phyloP scores from a whole-genome alignment of 1,140 invertebrate species.

The Lepidotrigona ventralis region DNA sequence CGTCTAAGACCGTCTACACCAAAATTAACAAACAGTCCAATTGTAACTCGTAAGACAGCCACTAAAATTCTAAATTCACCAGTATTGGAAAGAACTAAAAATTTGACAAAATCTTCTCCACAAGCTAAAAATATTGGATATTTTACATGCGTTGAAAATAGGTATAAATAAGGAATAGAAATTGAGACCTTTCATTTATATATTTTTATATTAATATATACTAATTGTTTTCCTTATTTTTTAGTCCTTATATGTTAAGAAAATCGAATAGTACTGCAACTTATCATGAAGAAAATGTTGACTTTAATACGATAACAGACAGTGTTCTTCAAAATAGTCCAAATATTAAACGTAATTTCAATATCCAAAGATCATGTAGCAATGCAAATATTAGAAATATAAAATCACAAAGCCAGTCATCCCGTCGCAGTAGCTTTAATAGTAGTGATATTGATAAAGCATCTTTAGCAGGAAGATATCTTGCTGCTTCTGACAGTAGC shows the following conservation, averaged over 20 bases:
- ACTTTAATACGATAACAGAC: slow-evolving; percentile 49
- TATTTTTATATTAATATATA: not conserved
- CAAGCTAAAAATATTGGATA: slow-evolving; percentile 70
- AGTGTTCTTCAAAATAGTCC: slow-evolving; percentile 62
- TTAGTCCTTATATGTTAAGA: slow-evolving; percentile 70
- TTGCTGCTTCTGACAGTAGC: slow-evolving; percentile 66
- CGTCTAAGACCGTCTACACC: slow-evolving; percentile 67
- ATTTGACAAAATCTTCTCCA: slow-evolving; percentile 58
- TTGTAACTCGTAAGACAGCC: slow-evolving; percentile 64
- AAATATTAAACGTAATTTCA: slow-evolving; percentile 57
- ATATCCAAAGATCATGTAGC: slow-evolving; percentile 70
- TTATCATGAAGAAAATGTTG: slow-evolving; percentile 63
- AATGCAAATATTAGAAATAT: slow-evolving; percentile 68
- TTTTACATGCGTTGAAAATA: slow-evolving; percentile 70
- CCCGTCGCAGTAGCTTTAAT: slow-evolving; percentile 69
- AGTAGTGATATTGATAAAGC: slow-evolving; percentile 62
- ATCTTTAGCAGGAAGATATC: slow-evolving; percentile 53
- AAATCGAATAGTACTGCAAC: slow-evolving; percentile 71
- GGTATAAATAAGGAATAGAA: slow-evolving; percentile 43
- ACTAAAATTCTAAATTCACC: slow-evolving; percentile 64
- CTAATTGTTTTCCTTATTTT: slow-evolving; percentile 19
- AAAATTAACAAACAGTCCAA: slow-evolving; percentile 71
- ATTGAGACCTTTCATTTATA: not conserved
- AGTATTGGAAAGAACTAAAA: slow-evolving; percentile 65
- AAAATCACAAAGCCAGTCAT: slow-evolving; percentile 59